These are phyloP conservation scores for Mythimna pallens DNA, from an alignment of 2,888 invertebrate species.

Conservation along the genomic window DNA sequence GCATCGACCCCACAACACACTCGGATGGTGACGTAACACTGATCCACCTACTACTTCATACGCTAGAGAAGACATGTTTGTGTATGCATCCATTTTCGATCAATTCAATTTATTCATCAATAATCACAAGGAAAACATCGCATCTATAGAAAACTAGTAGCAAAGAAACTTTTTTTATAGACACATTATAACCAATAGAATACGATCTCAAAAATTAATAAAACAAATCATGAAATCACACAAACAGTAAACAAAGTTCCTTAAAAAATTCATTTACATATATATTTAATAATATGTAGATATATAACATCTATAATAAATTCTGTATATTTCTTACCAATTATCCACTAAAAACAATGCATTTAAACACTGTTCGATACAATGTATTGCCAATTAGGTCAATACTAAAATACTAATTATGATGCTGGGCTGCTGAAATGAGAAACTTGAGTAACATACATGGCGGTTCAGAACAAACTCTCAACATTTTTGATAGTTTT, in stretches of 20 bases:
- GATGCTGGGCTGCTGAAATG: slow-evolving; percentile 81
- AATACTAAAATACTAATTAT: slow-evolving; percentile 72
- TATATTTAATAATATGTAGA: slow-evolving; percentile 52
- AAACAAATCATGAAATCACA: slow-evolving; percentile 46
- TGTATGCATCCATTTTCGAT: slow-evolving; percentile 30
- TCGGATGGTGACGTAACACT: slow-evolving; percentile 30
- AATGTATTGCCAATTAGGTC: slow-evolving; percentile 76
- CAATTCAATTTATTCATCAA: slow-evolving; percentile 26
- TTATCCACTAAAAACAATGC: slow-evolving; percentile 76
- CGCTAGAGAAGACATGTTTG: slow-evolving; percentile 34
- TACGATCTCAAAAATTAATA: slow-evolving; percentile 26
- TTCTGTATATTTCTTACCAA: slow-evolving; percentile 83
- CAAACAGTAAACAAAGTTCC: slow-evolving; percentile 44
- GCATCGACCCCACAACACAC: slow-evolving; percentile 28
- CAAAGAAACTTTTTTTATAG: slow-evolving; percentile 20
- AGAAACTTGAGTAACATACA: slow-evolving; percentile 74
- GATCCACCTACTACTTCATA: slow-evolving; percentile 35
- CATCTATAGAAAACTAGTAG: slow-evolving; percentile 36
- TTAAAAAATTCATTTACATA: slow-evolving; percentile 54
- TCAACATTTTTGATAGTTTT: slow-evolving; percentile 44
- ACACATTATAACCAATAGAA: slow-evolving; percentile 19
- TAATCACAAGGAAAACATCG: slow-evolving; percentile 20
- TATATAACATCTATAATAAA: slow-evolving; percentile 78
- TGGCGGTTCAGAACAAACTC: slow-evolving; percentile 73
- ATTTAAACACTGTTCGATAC: slow-evolving; percentile 72